Percentiles rank a stretch among this genome's conserved stretches.
Evolutionary conservation across 2,113 vertebrate species (phyloP).

Genomic region (human): DNA sequence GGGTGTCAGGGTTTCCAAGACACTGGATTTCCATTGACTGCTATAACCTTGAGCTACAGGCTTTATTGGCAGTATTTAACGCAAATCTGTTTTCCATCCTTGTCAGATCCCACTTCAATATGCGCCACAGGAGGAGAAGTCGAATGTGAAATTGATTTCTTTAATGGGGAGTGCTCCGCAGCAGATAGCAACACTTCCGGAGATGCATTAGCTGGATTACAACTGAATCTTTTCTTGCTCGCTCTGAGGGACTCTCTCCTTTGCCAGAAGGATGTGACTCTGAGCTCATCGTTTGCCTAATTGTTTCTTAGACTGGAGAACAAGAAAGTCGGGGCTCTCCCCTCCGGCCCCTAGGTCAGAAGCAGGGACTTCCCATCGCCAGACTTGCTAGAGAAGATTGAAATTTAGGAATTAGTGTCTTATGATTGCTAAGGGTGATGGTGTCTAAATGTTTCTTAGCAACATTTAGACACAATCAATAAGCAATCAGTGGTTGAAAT

Average conservation of each 20-base stretch:
- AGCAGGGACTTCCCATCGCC: not conserved
- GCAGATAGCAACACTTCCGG: slow-evolving; percentile 74
- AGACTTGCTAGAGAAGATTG: not conserved
- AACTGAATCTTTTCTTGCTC: slow-evolving; percentile 62
- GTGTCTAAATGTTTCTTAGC: not conserved
- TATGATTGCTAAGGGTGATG: not conserved
- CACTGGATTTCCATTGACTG: slow-evolving; percentile 76
- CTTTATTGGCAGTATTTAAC: slow-evolving; percentile 85
- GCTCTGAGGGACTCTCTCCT: slow-evolving; percentile 64
- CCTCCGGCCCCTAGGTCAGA: not conserved
- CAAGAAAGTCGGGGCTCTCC: not conserved
- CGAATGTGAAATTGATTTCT: slow-evolving; percentile 82
- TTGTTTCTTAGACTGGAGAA: not conserved
- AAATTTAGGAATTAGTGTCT: not conserved
- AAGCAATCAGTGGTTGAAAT: not conserved
- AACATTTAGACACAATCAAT: not conserved
- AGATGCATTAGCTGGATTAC: slow-evolving; percentile 77
- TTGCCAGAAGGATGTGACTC: not conserved
- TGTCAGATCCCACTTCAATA: slow-evolving; percentile 84
- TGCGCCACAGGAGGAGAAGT: slow-evolving; percentile 81
- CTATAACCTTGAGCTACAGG: slow-evolving; percentile 83
- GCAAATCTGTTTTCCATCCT: slow-evolving; percentile 84
- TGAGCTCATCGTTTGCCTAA: not conserved
- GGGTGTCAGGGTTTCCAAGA: slow-evolving; percentile 65
- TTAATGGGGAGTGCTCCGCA: slow-evolving; percentile 81